Percentiles rank a stretch among this genome's conserved stretches.
Conservation (phyloP, 2,797 vertebrate genomes). For the Sebastes baramenuke region DNA sequence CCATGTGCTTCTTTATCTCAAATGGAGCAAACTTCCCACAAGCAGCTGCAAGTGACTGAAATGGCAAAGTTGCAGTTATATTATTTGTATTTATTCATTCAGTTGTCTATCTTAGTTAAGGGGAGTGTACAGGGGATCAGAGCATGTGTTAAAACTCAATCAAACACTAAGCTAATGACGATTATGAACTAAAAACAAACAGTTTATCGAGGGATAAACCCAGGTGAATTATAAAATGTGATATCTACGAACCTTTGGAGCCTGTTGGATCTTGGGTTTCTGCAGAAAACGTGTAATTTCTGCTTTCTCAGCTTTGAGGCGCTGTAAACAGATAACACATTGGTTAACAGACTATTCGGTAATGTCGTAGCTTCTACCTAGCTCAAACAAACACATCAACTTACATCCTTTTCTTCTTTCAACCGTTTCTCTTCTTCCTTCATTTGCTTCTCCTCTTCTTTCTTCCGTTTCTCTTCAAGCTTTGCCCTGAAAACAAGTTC, state of each 20-base stretch:
- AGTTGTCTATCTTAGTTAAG: neutral
- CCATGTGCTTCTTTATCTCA: slow-evolving; percentile 96
- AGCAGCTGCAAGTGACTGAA: slow-evolving; percentile 92
- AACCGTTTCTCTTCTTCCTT: slow-evolving; percentile 92
- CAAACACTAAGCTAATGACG: neutral
- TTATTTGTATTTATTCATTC: neutral
- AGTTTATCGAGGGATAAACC: neutral
- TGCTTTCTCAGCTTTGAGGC: slow-evolving; percentile 94
- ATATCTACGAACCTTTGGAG: slow-evolving; percentile 88
- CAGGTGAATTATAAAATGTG: neutral
- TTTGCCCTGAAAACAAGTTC: slow-evolving; percentile 85
- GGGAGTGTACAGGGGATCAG: neutral
- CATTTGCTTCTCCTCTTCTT: slow-evolving; percentile 94
- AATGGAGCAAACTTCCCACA: slow-evolving; percentile 98
- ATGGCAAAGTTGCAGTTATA: neutral
- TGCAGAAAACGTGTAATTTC: slow-evolving; percentile 96
- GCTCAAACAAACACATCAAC: neutral
- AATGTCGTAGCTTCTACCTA: neutral
- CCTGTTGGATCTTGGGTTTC: slow-evolving; percentile 92
- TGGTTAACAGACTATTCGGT: neutral
- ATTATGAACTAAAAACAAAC: neutral
- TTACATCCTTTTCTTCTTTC: slow-evolving; percentile 94
- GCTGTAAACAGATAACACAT: slow-evolving; percentile 74
- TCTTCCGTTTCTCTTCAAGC: slow-evolving; percentile 96
- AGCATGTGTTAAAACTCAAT: neutral